Evolutionary conservation across 1,140 invertebrate genomes (phyloP).

Genomic region (Sitophilus oryzae): DNA sequence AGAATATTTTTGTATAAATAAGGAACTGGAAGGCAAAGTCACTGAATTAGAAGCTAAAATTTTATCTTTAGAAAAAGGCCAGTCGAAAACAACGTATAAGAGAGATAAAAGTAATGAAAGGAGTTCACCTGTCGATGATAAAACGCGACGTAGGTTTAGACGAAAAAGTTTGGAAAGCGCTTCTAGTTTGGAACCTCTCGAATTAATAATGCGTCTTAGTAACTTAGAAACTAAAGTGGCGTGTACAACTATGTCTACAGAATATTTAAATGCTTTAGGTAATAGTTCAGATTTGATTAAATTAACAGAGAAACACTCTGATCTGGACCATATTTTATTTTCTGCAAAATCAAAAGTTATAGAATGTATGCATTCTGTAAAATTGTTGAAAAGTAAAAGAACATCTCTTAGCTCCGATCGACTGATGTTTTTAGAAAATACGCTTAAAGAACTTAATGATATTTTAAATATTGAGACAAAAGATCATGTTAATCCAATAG

Average conservation of each 20-base stretch:
- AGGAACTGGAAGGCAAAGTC: constrained; percentile 78
- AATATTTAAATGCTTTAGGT: constrained; percentile 45
- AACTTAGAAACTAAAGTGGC: constrained; percentile 67
- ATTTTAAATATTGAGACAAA: constrained; percentile 48
- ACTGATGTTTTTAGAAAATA: constrained; percentile 53
- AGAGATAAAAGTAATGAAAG: constrained; percentile 37
- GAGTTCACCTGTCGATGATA: constrained; percentile 47
- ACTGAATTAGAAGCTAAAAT: constrained; percentile 74
- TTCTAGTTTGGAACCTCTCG: constrained; percentile 70
- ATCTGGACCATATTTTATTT: constrained; percentile 21
- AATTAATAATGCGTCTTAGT: constrained; percentile 65
- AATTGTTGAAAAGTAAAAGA: constrained; percentile 28
- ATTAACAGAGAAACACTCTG: constrained; percentile 18
- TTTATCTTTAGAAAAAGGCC: constrained; percentile 51
- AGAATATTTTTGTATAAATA: constrained; percentile 71
- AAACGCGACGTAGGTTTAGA: constrained; percentile 47
- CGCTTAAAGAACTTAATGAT: constrained; percentile 52
- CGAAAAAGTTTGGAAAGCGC: constrained; percentile 71
- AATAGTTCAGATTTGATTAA: constrained; percentile 33
- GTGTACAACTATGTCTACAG: constrained; percentile 52
- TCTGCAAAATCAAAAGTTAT: constrained; percentile 37
- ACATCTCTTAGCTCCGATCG: constrained; percentile 30
- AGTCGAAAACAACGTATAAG: constrained; percentile 30
- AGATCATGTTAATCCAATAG: constrained; percentile 44
- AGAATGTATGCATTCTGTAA: constrained; percentile 34